Percentiles rank a stretch among this genome's conserved stretches.
These are phyloP conservation scores for Diaphora mendica DNA, from an alignment of 2,888 invertebrate genomes.

Conservation along the genomic window DNA sequence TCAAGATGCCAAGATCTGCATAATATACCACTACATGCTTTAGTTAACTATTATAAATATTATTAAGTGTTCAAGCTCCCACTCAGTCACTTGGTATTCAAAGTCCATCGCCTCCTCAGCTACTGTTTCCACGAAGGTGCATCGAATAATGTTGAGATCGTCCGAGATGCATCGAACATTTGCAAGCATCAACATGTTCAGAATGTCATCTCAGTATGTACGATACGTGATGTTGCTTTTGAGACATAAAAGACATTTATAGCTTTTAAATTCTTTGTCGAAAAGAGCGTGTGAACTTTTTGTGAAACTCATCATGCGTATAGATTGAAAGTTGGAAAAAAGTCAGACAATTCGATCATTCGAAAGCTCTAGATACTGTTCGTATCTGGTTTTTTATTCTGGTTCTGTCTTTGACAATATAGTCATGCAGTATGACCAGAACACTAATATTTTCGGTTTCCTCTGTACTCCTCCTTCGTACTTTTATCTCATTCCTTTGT, in stretches of 20 bases:
- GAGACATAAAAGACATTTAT: slow-evolving; percentile 14
- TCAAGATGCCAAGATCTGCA: neutral
- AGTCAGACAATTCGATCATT: neutral
- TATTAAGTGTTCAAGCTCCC: slow-evolving; percentile 17
- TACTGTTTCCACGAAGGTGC: slow-evolving; percentile 66
- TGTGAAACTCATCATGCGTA: neutral
- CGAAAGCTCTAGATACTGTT: neutral
- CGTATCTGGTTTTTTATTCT: no score
- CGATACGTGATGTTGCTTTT: slow-evolving; percentile 40
- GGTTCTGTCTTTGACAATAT: no score
- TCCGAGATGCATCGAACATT: slow-evolving; percentile 60
- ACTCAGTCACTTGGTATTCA: slow-evolving; percentile 36
- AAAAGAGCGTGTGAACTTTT: slow-evolving; percentile 17
- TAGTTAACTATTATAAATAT: slow-evolving; percentile 13
- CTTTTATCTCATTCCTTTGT: no score
- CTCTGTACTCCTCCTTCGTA: no score
- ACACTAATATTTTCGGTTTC: no score
- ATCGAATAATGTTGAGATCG: slow-evolving; percentile 57
- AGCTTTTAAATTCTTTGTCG: slow-evolving; percentile 17
- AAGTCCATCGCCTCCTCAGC: slow-evolving; percentile 41
- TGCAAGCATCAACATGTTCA: slow-evolving; percentile 32
- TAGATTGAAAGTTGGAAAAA: neutral
- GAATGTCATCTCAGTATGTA: slow-evolving; percentile 29
- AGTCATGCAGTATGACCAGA: no score
- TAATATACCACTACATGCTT: neutral